These are phyloP conservation scores for Leucophenga maculata DNA, from an alignment of 2,888 invertebrate species.

Conservation along the genomic window DNA sequence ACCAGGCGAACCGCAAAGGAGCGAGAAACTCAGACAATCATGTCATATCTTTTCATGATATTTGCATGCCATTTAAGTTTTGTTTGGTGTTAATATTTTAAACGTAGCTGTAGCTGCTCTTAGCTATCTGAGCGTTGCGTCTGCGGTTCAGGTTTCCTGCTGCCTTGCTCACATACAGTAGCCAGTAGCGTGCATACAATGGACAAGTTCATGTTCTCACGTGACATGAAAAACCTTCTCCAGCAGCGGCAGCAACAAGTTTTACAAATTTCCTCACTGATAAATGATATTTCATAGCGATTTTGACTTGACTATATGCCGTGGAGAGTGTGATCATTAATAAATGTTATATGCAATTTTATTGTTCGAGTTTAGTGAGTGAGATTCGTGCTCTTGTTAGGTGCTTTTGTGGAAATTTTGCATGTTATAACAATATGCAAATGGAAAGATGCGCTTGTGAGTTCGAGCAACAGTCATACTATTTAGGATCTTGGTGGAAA, in stretches of 20 bases:
- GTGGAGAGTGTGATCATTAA: conserved; percentile 58
- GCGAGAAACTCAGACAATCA: conserved; percentile 23
- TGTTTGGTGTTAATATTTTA: conserved; percentile 58
- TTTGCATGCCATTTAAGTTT: conserved; percentile 63
- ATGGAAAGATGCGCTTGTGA: too few relatives aligned
- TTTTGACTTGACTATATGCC: conserved; percentile 49
- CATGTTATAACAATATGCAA: too few relatives aligned
- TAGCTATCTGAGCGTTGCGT: background rate
- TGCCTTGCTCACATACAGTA: conserved; percentile 46
- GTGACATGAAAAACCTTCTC: conserved; percentile 66
- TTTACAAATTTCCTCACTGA: conserved; percentile 64
- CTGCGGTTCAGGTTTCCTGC: background rate
- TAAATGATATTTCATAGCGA: conserved; percentile 65
- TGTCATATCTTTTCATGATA: conserved; percentile 51
- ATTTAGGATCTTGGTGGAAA: too few relatives aligned
- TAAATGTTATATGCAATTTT: conserved; percentile 53
- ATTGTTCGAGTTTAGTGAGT: conserved; percentile 16
- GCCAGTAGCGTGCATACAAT: conserved; percentile 38
- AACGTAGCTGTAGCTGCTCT: conserved; percentile 42
- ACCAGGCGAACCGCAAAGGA: background rate
- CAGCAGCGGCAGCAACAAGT: conserved; percentile 54
- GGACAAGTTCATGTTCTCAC: conserved; percentile 43
- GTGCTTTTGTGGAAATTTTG: too few relatives aligned
- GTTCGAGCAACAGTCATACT: too few relatives aligned
- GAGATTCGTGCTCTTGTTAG: too few relatives aligned